Evolutionary conservation across 2,113 vertebrate species (phyloP).

Genomic region (Bolborhynchus lineola): DNA sequence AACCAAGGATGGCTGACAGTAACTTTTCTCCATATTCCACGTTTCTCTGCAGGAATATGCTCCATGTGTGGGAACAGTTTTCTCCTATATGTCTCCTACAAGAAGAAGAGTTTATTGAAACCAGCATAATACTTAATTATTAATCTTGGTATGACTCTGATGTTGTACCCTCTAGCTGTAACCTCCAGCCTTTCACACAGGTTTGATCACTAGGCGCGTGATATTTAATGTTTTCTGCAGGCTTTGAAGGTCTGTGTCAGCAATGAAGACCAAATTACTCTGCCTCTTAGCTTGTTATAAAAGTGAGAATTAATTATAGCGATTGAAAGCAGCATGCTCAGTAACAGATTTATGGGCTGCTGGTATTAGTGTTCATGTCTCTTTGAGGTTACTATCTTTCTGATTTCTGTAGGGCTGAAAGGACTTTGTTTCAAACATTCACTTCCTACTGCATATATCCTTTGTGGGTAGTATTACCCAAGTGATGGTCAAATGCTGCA

Average conservation of each 20-base stretch:
- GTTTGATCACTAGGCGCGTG: conserved; percentile 16
- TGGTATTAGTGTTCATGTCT: neutral
- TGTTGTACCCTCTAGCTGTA: conserved; percentile 80
- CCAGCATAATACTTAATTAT: conserved; percentile 82
- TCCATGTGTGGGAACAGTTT: conserved; percentile 78
- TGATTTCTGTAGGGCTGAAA: neutral
- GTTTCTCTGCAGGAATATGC: conserved; percentile 69
- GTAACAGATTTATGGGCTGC: neutral
- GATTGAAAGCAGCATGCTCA: neutral
- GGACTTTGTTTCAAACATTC: neutral
- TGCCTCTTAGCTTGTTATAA: neutral
- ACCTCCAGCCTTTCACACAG: conserved; percentile 82
- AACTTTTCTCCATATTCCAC: neutral
- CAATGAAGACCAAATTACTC: neutral
- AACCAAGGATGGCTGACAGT: neutral
- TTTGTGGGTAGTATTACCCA: neutral
- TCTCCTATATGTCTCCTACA: conserved; percentile 78
- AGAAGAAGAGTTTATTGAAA: conserved; percentile 79
- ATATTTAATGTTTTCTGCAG: neutral
- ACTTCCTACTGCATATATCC: neutral
- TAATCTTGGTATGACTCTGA: conserved; percentile 83
- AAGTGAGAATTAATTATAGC: neutral
- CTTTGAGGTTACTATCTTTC: neutral
- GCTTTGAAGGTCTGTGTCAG: neutral
- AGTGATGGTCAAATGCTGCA: neutral